Percentiles rank a stretch among this genome's conserved stretches.
Conservation (phyloP, 2,888 invertebrate genomes). For the Anthrax anthrax region DNA sequence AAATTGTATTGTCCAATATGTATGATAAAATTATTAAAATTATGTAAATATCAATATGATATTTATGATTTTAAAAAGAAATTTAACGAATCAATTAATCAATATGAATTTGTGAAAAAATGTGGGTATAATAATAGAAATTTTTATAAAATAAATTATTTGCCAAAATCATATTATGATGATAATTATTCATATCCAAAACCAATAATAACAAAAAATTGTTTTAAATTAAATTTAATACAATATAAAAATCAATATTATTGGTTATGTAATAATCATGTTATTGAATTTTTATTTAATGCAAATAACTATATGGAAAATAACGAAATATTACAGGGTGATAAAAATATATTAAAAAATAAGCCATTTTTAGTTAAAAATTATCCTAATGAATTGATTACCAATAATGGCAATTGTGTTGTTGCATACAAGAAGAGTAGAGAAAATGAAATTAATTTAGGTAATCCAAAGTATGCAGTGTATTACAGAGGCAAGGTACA, state of each 20-base stretch:
- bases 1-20: conserved; percentile 47
- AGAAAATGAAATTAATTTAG: conserved; percentile 36
- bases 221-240: conserved; percentile 37
- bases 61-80: conserved; percentile 8
- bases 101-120: too few relatives aligned
- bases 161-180: conserved; percentile 27
- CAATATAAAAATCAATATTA: conserved; percentile 42
- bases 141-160: conserved; percentile 14
- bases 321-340: conserved; percentile 10
- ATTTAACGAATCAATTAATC: conserved; percentile 12
- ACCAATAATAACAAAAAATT: conserved; percentile 8
- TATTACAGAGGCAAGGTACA: conserved; percentile 32
- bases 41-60: conserved; percentile 12
- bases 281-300: conserved; percentile 33
- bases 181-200: conserved; percentile 34
- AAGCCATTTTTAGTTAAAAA: conserved; percentile 37
- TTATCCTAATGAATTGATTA: conserved; percentile 32
- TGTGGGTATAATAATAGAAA: too few relatives aligned
- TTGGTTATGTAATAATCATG: conserved; percentile 46
- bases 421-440: conserved; percentile 44
- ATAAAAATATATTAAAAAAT: conserved; percentile 34
- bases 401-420: conserved; percentile 44
- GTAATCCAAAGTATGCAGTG: conserved; percentile 36
- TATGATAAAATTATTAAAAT: conserved; percentile 26
- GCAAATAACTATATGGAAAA: conserved; percentile 36